phyloP scores from a whole-genome alignment of 2,797 vertebrate species.

The Malurus splendens region DNA sequence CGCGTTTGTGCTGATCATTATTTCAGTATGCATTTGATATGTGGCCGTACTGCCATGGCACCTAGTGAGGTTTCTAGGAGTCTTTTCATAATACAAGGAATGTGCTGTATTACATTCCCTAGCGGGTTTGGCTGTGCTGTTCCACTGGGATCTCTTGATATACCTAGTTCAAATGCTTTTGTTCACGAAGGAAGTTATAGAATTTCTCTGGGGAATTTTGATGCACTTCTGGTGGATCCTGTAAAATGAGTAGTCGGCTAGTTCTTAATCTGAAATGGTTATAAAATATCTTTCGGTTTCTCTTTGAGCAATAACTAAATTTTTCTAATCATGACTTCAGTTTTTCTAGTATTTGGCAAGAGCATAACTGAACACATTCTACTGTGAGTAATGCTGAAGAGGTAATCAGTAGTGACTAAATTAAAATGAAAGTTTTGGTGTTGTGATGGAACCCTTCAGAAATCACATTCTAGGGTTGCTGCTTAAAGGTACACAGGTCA shows the following conservation, averaged over 20 bases:
- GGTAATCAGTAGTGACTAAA: not conserved
- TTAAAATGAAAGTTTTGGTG: not conserved
- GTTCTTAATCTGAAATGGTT: not conserved
- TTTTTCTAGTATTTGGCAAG: not conserved
- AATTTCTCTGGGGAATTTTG: not conserved
- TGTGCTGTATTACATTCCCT: not conserved
- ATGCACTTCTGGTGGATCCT: not conserved
- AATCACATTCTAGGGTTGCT: not conserved
- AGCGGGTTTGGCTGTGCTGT: not conserved
- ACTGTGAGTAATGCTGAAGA: not conserved
- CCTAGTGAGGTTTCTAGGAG: not conserved
- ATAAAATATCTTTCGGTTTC: not conserved
- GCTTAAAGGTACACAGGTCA: not conserved
- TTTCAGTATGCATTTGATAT: not conserved
- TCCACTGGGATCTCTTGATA: not conserved
- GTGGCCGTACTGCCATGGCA: not conserved
- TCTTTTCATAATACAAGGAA: not conserved
- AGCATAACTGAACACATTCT: not conserved
- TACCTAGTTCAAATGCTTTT: not conserved
- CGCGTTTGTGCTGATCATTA: not conserved
- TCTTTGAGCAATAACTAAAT: not conserved
- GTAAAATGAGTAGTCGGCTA: not conserved
- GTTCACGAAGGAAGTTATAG: not conserved
- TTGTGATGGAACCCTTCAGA: not conserved
- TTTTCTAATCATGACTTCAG: not conserved